phyloP scores from a whole-genome alignment of 2,113 vertebrate genomes.

The Paracanthobrama guichenoti region DNA sequence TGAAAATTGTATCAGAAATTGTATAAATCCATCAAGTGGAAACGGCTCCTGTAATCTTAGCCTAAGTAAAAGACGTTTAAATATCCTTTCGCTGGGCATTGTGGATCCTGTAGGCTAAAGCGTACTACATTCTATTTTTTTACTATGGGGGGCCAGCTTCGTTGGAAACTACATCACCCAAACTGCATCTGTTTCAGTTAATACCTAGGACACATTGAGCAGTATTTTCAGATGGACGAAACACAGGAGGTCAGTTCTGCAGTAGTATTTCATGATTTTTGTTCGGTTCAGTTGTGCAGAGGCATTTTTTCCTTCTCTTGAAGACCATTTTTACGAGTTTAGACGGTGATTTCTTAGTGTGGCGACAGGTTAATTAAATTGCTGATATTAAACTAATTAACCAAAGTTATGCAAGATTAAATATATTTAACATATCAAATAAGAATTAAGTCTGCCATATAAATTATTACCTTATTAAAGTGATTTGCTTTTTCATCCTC shows the following conservation, averaged over 20 bases:
- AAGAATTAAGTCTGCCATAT: neutral
- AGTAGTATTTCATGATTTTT: neutral
- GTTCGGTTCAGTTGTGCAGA: neutral
- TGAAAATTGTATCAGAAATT: neutral
- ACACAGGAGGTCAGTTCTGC: slow-evolving; percentile 22
- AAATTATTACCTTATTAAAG: neutral
- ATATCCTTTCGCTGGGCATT: slow-evolving; percentile 47
- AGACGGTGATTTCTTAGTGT: neutral
- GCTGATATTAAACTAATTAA: neutral
- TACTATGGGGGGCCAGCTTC: rapidly evolving
- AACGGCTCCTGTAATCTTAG: neutral
- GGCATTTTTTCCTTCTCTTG: neutral
- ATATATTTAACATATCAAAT: neutral
- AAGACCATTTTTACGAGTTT: neutral
- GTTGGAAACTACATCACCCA: slow-evolving; percentile 65
- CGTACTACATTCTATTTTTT: no score
- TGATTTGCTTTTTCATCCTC: neutral
- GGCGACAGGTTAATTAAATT: neutral
- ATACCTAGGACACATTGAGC: neutral
- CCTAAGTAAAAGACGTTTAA: slow-evolving; percentile 56
- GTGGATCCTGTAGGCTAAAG: slow-evolving; percentile 63
- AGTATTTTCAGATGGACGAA: neutral
- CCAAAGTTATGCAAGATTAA: neutral
- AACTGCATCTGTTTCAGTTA: neutral
- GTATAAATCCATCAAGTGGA: neutral